phyloP scores from a whole-genome alignment of 2,113 vertebrate species.

The Anolis sagrei region DNA sequence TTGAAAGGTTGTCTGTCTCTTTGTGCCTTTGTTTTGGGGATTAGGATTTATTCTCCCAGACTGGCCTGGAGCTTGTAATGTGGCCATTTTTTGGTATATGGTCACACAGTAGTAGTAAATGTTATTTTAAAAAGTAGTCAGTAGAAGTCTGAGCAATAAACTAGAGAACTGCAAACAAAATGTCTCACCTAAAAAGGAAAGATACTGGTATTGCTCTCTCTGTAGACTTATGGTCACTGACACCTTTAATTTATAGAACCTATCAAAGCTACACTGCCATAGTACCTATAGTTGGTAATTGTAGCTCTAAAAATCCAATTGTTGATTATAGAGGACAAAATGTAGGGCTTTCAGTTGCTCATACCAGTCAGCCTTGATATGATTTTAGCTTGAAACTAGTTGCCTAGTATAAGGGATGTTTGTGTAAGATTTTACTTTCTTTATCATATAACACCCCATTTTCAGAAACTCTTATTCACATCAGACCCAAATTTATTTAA shows the following conservation, averaged over 20 bases:
- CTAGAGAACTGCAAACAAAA: neutral
- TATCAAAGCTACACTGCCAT: too few relatives aligned
- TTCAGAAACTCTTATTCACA: neutral
- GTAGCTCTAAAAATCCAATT: neutral
- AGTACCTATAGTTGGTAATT: neutral
- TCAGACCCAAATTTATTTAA: neutral
- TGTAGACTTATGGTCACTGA: too few relatives aligned
- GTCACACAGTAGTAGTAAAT: neutral
- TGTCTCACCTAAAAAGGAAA: neutral
- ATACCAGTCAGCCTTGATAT: neutral
- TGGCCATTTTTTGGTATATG: neutral
- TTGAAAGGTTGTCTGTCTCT: neutral
- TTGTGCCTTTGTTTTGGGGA: too few relatives aligned
- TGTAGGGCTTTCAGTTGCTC: neutral
- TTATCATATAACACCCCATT: neutral
- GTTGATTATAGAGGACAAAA: neutral
- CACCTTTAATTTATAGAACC: too few relatives aligned
- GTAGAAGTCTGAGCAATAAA: neutral
- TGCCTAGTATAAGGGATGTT: neutral
- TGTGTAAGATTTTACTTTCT: slow-evolving; percentile 20
- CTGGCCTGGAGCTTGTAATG: too few relatives aligned
- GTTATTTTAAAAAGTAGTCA: neutral
- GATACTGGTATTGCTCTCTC: too few relatives aligned
- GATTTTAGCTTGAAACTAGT: neutral
- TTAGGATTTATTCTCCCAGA: too few relatives aligned